Conservation (phyloP, 1,140 invertebrate species). For the Apis dorsata region DNA sequence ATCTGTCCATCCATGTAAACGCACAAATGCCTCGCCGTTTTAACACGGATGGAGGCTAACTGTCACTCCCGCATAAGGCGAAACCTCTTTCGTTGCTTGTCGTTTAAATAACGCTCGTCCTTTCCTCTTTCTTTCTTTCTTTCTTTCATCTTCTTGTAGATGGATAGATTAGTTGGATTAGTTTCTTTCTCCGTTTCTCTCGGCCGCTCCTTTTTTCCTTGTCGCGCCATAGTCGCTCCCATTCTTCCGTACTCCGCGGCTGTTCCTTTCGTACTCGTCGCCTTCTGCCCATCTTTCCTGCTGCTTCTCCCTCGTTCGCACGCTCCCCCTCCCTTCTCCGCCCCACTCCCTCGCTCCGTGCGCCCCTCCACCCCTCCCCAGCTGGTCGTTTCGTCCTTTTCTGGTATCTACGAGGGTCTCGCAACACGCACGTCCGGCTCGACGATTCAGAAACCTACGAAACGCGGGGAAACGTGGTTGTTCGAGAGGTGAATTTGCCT, state of each 20-base stretch:
- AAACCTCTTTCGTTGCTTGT: neutral
- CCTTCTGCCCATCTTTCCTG: neutral
- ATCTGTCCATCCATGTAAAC: conserved; percentile 29
- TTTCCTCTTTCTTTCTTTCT: neutral
- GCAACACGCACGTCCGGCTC: conserved; percentile 57
- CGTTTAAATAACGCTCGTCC: conserved; percentile 44
- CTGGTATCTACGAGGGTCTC: conserved; percentile 38
- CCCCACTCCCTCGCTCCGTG: neutral
- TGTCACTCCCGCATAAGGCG: neutral
- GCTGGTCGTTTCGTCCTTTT: conserved; percentile 43
- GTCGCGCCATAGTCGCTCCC: neutral
- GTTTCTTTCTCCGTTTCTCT: neutral
- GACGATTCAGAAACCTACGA: conserved; percentile 60
- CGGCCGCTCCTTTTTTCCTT: neutral
- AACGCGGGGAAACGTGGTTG: conserved; percentile 62
- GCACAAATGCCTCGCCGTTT: conserved; percentile 34
- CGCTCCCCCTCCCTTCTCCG: neutral
- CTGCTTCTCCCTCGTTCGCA: neutral
- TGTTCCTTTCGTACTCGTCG: conserved; percentile 44
- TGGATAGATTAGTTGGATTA: too few relatives aligned
- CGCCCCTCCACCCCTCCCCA: neutral
- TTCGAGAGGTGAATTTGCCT: conserved; percentile 51
- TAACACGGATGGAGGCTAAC: neutral
- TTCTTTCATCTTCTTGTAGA: too few relatives aligned
- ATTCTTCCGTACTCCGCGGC: conserved; percentile 21